phyloP scores from a whole-genome alignment of 2,888 invertebrate species.

The Chaitophorus viminalis region DNA sequence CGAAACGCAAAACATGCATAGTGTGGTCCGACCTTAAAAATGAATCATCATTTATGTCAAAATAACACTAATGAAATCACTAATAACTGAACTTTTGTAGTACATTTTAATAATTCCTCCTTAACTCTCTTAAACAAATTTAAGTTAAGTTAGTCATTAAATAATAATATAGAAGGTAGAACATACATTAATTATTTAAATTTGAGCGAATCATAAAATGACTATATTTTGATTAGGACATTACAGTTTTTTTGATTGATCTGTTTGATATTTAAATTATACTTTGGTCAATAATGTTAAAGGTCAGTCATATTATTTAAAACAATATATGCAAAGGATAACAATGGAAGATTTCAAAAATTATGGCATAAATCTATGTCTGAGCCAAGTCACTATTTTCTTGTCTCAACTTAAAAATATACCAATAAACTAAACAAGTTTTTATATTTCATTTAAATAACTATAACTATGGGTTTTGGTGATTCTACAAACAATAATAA shows the following conservation, averaged over 20 bases:
- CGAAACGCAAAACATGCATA: too few species aligned
- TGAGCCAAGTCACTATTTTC: conserved; percentile 11
- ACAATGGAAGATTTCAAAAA: conserved; percentile 55
- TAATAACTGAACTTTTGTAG: conserved; percentile 33
- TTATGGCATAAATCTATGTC: conserved; percentile 35
- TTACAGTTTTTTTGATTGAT: conserved; percentile 40
- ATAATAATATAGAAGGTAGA: conserved; percentile 34
- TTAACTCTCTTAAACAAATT: conserved; percentile 21
- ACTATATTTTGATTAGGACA: conserved; percentile 46
- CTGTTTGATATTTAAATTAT: conserved; percentile 29
- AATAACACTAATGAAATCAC: conserved; percentile 20
- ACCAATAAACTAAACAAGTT: conserved; percentile 3
- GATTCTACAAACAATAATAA: background rate
- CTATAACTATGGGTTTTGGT: background rate
- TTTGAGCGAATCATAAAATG: conserved; percentile 50
- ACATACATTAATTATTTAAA: conserved; percentile 5
- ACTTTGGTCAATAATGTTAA: conserved; percentile 46
- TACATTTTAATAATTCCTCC: conserved; percentile 10
- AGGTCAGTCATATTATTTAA: conserved; percentile 53
- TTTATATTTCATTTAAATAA: background rate
- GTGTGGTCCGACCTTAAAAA: too few species aligned
- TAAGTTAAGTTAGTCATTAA: background rate
- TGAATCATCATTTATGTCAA: conserved; percentile 8
- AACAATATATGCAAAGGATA: conserved; percentile 37
- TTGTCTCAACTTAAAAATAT: conserved; percentile 1